Evolutionary conservation across 2,888 invertebrate species (phyloP), one percentile per base, ranked within the genome.

Genomic region (Choristoneura rosaceana): DNA sequence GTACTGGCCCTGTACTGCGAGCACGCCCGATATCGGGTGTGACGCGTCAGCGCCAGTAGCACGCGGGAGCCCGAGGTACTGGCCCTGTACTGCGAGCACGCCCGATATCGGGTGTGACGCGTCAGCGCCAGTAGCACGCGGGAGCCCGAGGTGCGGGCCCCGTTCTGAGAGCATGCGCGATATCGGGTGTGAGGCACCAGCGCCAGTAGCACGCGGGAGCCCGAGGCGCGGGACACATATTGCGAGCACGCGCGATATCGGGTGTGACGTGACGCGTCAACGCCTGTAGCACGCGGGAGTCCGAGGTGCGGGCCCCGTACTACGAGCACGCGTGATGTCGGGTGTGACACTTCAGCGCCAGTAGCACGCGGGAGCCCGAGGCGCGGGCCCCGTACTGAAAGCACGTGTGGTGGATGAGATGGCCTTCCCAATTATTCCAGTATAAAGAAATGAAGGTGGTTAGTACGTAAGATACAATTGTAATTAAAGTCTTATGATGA

Each of bases 401-500:
- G 38, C 38, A 45, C 52, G 52, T 33, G 17, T 66, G 38, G 52
- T 52, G 61, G 55, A 55, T 61, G 45, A 55, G 14, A 87, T 86
- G 86, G 89, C 90, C 90, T 90, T 89, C 84, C 33, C 58, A 78
- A 85, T 83, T 82, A 82, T 84, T 81, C 78, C 80, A 83, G 79
- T 77, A 76, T 80, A 78, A 83, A 86, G 76, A 74, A 80, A 62
- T 47, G 79, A 81, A 83, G 78, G 81, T 84, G 82, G 81, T 84
- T 87, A 88, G 89, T 87, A 84, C 78, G 83, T 89, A 89, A 87
- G 87, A 83, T 86, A 84, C 85, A 85, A 83, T 84, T 78, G 81
- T 84, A 84, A 82, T 83, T 86, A 83, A 85, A 84, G 86, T 90
- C 90, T 90, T 90, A 90, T 90, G 90, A 90, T 84, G 82, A 85